Evolutionary conservation across 2,113 vertebrate species (phyloP).

Genomic region (Hippocampus abdominalis): DNA sequence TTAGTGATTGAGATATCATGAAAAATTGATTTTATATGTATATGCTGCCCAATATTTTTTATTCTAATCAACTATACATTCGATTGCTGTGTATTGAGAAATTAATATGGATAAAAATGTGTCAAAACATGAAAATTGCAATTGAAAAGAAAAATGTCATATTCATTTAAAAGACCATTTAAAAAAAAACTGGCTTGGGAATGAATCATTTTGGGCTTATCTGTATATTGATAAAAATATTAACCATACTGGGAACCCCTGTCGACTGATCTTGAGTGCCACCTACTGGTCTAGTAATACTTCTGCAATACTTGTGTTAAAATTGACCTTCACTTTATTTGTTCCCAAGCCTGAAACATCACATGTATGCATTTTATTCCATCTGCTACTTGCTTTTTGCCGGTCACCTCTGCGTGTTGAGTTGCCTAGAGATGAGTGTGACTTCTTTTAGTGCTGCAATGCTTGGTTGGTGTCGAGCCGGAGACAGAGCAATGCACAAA

Average conservation of each 20-base stretch:
- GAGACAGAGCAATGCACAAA: constrained; percentile 52
- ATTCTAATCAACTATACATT: neutral
- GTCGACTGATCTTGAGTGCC: constrained; percentile 68
- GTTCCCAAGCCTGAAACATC: constrained; percentile 2
- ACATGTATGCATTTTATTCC: constrained; percentile 10
- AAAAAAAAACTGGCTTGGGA: neutral
- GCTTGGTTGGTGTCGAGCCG: constrained; percentile 54
- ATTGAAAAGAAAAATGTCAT: neutral
- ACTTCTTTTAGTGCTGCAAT: constrained; percentile 62
- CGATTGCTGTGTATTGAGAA: no score
- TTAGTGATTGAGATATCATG: no score
- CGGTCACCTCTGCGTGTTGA: constrained; percentile 18
- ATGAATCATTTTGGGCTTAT: neutral
- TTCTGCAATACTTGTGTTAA: constrained; percentile 40
- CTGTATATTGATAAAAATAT: neutral
- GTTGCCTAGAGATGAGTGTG: constrained; percentile 49
- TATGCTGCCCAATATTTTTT: neutral
- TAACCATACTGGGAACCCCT: neutral
- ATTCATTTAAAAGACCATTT: neutral
- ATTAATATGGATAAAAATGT: neutral
- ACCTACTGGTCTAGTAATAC: constrained; percentile 60
- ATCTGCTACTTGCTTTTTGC: constrained; percentile 3
- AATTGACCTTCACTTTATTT: constrained; percentile 33
- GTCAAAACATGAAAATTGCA: neutral
- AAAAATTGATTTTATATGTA: no score